Percentiles rank a stretch among this genome's conserved stretches.
Conservation (phyloP, 2,113 vertebrate species). For the Tyto alba region DNA sequence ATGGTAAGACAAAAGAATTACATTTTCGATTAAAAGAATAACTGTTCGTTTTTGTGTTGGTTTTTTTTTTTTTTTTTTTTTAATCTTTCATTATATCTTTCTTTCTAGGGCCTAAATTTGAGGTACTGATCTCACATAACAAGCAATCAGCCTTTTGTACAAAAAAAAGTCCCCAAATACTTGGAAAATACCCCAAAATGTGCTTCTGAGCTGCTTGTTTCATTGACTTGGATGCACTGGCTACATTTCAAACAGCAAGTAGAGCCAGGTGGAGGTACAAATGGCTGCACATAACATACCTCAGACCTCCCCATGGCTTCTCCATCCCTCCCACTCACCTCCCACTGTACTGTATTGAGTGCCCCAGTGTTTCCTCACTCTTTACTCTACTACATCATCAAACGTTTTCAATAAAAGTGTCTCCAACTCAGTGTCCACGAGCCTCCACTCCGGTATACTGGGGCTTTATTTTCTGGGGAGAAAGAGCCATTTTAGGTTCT, state of each 20-base stretch:
- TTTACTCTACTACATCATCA: not conserved
- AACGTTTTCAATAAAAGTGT: not conserved
- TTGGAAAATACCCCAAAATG: not conserved
- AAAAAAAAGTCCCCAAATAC: not conserved
- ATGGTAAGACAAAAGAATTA: not conserved
- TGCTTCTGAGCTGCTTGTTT: not conserved
- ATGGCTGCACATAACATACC: not conserved
- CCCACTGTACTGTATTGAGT: rapidly evolving
- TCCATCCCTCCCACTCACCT: not conserved
- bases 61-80: no score
- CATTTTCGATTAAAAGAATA: no score
- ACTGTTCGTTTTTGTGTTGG: no score
- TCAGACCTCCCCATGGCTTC: rapidly evolving
- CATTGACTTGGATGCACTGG: not conserved
- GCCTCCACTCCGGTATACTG: not conserved
- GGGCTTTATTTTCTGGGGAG: not conserved
- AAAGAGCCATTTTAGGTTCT: not conserved
- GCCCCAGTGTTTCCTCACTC: rapidly evolving
- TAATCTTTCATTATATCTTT: not conserved
- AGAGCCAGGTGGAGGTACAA: not conserved
- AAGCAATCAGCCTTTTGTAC: not conserved
- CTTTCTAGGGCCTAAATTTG: not conserved
- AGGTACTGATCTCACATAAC: not conserved
- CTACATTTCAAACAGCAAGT: not conserved
- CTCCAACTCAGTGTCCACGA: not conserved